phyloP scores from a whole-genome alignment of 2,797 vertebrate genomes.

The Crypturellus tataupa region DNA sequence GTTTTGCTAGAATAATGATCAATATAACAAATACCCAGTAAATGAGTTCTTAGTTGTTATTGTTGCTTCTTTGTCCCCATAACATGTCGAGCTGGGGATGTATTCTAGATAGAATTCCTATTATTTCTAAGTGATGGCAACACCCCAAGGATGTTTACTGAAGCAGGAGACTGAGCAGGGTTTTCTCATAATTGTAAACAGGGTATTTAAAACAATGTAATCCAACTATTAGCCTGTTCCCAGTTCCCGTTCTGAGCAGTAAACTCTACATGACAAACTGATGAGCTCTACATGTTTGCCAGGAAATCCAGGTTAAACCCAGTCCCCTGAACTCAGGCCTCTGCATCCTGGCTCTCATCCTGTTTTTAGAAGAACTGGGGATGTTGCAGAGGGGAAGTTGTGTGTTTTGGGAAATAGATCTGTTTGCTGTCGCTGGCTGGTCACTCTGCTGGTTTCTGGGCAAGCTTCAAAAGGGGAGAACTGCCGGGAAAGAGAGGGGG shows the following conservation, averaged over 20 bases:
- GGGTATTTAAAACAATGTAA: conserved; percentile 61
- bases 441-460: not conserved
- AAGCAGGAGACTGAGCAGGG: not conserved
- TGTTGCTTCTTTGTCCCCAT: not conserved
- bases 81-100: not conserved
- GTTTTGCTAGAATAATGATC: not conserved
- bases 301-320: conserved; percentile 81
- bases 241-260: not conserved
- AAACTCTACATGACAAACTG: conserved; percentile 22
- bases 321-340: conserved; percentile 56
- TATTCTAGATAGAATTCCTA: conserved; percentile 32
- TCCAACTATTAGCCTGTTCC: not conserved
- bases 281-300: conserved; percentile 64
- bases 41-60: not conserved
- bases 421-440: conserved; percentile 16
- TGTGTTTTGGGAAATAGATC: conserved; percentile 24
- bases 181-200: conserved; percentile 69
- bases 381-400: conserved; percentile 40
- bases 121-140: conserved; percentile 60
- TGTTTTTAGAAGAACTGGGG: conserved; percentile 74
- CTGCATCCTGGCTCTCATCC: conserved; percentile 81
- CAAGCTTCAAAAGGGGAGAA: conserved; percentile 13
- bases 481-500: conserved; percentile 1
- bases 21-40: not conserved
- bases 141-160: conserved; percentile 73